phyloP scores from a whole-genome alignment of 2,113 vertebrate genomes.

The Pelvicachromis taeniatus region DNA sequence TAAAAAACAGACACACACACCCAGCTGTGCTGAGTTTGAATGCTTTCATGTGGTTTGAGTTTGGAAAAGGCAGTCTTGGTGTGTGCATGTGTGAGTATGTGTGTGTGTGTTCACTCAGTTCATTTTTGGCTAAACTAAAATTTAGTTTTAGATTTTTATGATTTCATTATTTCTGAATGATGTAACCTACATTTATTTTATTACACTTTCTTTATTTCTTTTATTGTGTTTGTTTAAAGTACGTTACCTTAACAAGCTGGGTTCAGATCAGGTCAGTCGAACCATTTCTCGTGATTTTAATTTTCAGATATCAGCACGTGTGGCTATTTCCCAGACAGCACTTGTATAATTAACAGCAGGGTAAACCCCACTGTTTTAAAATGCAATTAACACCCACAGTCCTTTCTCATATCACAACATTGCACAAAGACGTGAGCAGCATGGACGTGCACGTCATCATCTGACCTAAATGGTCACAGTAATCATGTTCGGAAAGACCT shows the following conservation, averaged over 20 bases:
- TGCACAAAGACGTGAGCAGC: conserved; percentile 11
- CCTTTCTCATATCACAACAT: conserved; percentile 42
- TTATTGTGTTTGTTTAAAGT: neutral
- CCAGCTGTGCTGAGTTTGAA: conserved; percentile 23
- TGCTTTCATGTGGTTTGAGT: conserved; percentile 38
- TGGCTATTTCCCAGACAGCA: neutral
- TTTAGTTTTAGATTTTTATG: neutral
- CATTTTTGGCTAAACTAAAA: neutral
- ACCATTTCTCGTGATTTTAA: neutral
- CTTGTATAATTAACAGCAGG: conserved; percentile 32
- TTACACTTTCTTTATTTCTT: neutral
- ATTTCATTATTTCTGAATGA: neutral
- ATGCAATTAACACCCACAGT: conserved; percentile 48
- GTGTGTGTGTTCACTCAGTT: neutral
- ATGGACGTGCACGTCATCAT: conserved; percentile 40
- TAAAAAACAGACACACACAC: conserved; percentile 39
- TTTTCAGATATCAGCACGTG: neutral
- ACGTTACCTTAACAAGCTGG: neutral
- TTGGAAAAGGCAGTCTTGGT: neutral
- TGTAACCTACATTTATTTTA: neutral
- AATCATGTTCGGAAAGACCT: conserved; percentile 26
- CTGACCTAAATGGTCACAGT: conserved; percentile 34
- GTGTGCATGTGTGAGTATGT: neutral
- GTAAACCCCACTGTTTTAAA: conserved; percentile 41
- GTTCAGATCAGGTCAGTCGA: neutral